A percentile compares a stretch with the other conserved stretches of the same genome.
Conservation (phyloP, 2,113 vertebrate species). For the Ariopsis seemanni region DNA sequence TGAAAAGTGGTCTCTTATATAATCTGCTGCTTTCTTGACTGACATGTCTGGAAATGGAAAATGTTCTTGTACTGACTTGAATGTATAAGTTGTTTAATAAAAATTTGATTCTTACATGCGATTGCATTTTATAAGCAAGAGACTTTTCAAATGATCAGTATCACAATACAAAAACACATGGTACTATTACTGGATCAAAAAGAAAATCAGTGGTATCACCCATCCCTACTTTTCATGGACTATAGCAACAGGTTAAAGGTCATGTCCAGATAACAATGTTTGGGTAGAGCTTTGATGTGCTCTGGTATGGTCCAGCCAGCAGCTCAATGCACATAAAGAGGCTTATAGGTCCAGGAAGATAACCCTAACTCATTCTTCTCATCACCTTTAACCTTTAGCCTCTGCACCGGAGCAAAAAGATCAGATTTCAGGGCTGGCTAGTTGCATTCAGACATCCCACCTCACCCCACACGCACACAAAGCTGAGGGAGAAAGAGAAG, state of each 20-base stretch:
- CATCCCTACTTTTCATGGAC: neutral
- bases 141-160: neutral
- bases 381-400: constrained; percentile 72
- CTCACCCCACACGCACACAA: neutral
- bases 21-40: no score
- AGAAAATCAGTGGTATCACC: neutral
- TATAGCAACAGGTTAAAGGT: constrained; percentile 47
- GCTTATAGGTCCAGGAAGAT: constrained; percentile 55
- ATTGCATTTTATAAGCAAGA: neutral
- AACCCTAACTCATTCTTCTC: constrained; percentile 64
- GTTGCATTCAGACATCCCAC: constrained; percentile 58
- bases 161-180: neutral
- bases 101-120: no score
- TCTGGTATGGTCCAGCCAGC: constrained; percentile 67
- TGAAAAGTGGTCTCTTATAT: no score
- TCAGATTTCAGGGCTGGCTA: constrained; percentile 60
- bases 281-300: constrained; percentile 79
- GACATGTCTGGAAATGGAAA: no score
- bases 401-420: constrained; percentile 70
- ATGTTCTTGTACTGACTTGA: no score
- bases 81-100: no score
- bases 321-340: constrained; percentile 75
- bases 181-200: neutral
- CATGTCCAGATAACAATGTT: constrained; percentile 67
- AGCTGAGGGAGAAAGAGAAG: neutral